These are phyloP conservation scores for Ophion obscuratus DNA, from an alignment of 2,888 invertebrate genomes.

Conservation along the genomic window DNA sequence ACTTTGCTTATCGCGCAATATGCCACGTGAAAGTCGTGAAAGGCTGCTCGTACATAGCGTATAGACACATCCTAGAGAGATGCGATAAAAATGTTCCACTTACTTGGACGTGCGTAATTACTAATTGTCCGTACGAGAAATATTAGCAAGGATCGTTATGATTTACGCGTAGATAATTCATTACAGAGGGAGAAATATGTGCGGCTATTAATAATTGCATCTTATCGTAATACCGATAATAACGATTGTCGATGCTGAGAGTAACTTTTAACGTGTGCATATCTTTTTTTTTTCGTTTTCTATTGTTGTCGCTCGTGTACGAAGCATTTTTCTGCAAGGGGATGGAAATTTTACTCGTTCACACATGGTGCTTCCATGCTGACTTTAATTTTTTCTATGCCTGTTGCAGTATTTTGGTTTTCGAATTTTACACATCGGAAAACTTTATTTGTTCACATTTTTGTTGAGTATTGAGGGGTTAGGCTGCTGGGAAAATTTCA, in stretches of 20 bases:
- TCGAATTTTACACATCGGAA: too few relatives aligned
- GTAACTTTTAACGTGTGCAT: not conserved
- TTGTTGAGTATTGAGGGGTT: too few relatives aligned
- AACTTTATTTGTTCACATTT: too few relatives aligned
- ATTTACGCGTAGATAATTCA: not conserved
- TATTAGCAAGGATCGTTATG: not conserved
- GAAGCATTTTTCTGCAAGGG: too few relatives aligned
- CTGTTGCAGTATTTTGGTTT: too few relatives aligned
- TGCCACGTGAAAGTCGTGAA: constrained; percentile 48
- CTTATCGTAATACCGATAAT: not conserved
- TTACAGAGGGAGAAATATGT: not conserved
- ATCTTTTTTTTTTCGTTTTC: too few relatives aligned
- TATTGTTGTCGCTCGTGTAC: too few relatives aligned
- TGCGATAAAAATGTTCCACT: constrained; percentile 37
- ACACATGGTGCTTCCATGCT: too few relatives aligned
- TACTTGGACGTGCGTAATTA: constrained; percentile 17
- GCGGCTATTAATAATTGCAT: not conserved
- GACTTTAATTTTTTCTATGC: too few relatives aligned
- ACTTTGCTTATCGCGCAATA: constrained; percentile 34
- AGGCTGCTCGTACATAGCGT: constrained; percentile 16
- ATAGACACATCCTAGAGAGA: constrained; percentile 18
- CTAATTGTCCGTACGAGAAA: constrained; percentile 14
- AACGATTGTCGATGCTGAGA: not conserved
- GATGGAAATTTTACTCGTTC: too few relatives aligned
- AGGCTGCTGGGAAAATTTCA: too few relatives aligned